A percentile compares a stretch with the other conserved stretches of the same genome.
phyloP scores from a whole-genome alignment of 2,888 invertebrate genomes.

The Apamea anceps region DNA sequence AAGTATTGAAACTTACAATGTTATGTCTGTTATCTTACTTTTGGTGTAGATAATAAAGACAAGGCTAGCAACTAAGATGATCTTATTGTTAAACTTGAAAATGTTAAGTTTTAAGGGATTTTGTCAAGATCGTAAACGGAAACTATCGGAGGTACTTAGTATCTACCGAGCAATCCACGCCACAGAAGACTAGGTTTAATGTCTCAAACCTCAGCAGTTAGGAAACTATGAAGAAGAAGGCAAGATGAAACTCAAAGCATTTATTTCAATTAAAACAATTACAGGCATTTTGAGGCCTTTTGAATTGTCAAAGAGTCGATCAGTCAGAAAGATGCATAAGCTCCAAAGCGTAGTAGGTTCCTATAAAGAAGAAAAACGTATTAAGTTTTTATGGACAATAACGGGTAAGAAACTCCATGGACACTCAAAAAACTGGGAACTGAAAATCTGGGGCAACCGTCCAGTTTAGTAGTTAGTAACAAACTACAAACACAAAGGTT shows the following conservation, averaged over 20 bases:
- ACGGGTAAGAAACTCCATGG: background rate
- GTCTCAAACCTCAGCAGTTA: background rate
- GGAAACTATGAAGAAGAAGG: background rate
- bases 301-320: background rate
- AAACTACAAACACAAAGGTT: background rate
- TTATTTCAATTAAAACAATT: background rate
- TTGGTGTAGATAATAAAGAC: background rate
- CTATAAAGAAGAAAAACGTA: background rate
- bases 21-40: conserved; percentile 21
- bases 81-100: background rate
- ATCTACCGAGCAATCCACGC: background rate
- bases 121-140: background rate
- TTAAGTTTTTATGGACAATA: background rate
- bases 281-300: background rate
- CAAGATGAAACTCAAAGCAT: background rate
- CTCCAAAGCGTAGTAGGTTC: background rate
- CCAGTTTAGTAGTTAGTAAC: background rate
- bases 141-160: background rate
- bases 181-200: background rate
- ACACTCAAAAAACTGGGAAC: background rate
- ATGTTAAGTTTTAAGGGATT: background rate
- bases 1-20: conserved; percentile 23
- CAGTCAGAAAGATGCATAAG: background rate
- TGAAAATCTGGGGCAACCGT: background rate
- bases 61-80: background rate